Evolutionary conservation across 2,797 vertebrate genomes (phyloP), one percentile per base, ranked within the genome.

Genomic region (Crocidura indochinensis): DNA sequence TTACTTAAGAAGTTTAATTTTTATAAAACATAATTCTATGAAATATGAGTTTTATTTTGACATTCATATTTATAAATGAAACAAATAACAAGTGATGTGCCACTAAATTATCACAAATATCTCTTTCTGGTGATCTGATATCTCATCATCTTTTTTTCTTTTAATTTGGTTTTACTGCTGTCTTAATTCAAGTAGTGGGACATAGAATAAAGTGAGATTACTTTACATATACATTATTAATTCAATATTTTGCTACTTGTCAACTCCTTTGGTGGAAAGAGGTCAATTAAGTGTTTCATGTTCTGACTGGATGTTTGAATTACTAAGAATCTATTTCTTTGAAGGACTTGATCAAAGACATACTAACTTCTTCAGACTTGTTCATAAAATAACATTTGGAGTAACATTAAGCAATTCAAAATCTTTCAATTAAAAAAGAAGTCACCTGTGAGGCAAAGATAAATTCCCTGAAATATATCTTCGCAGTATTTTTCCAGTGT

Each of bases 1-100:
- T 74, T 69, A 77, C 17, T 77, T 87, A 90, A 62, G 87, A 94
- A 78, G 9, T 8, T 44, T 38, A 47, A 49, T 87, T 76, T 64
- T 77, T 56, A 94, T 51, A 67, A 8, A 83, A 29, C 69, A 8
- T 0, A 0, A 75, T 76, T 79, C 26, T 10, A 24, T 75, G 74
- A 87, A 80, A 76, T 27, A 51, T 3, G 6, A 77, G 24, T 27
- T 27, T 65, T 65, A 65, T 4, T 38, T 17, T 56, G 17, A 86
- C 11, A 19, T 26, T 69, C 76, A 6, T 24, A 29, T 46, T 17
- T 69, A 29, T n/a, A 71, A 72, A 87, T 44, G 31, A 29, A 90
- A 80, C 77, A 3, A 84, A 77, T 60, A 46, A 51, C 5, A 75
- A 68, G 53, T 19, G 10, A 47, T 47, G 44, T 24, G 20, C n/a